These are phyloP conservation scores for Idaea biselata DNA, from an alignment of 2,888 invertebrate species.

Conservation along the genomic window DNA sequence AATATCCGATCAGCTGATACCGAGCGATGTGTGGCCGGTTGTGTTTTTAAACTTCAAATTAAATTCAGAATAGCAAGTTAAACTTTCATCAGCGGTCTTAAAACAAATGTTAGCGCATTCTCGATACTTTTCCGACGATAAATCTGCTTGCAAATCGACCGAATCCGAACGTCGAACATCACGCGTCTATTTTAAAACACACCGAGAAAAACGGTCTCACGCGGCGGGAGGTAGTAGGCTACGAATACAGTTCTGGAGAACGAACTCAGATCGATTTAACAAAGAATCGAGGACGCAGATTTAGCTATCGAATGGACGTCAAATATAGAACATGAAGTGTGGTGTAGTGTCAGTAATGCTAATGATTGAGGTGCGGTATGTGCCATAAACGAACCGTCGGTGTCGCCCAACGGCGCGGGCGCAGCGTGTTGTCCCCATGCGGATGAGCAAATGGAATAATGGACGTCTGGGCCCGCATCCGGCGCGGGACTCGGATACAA, in stretches of 20 bases:
- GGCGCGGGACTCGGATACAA: conserved; percentile 76
- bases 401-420: conserved; percentile 35
- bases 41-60: conserved; percentile 62
- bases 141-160: conserved; percentile 72
- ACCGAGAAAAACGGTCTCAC: conserved; percentile 55
- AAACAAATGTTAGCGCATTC: conserved; percentile 65
- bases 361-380: conserved; percentile 51
- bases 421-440: conserved; percentile 63
- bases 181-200: conserved; percentile 63
- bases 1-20: conserved; percentile 47
- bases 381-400: conserved; percentile 22
- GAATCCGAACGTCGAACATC: conserved; percentile 61
- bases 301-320: conserved; percentile 24
- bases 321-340: conserved; percentile 57
- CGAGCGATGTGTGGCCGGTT: conserved; percentile 33
- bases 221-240: conserved; percentile 18
- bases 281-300: conserved; percentile 18
- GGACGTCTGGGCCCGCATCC: conserved; percentile 80
- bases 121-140: conserved; percentile 63
- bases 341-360: conserved; percentile 29
- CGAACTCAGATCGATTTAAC: not conserved
- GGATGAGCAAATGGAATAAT: conserved; percentile 80
- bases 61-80: conserved; percentile 65
- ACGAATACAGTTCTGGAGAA: not conserved
- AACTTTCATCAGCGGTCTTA: conserved; percentile 72